Evolutionary conservation across 2,797 vertebrate species (phyloP), one percentile per base, ranked within the genome.

Genomic region (Chloroceryle amazona): DNA sequence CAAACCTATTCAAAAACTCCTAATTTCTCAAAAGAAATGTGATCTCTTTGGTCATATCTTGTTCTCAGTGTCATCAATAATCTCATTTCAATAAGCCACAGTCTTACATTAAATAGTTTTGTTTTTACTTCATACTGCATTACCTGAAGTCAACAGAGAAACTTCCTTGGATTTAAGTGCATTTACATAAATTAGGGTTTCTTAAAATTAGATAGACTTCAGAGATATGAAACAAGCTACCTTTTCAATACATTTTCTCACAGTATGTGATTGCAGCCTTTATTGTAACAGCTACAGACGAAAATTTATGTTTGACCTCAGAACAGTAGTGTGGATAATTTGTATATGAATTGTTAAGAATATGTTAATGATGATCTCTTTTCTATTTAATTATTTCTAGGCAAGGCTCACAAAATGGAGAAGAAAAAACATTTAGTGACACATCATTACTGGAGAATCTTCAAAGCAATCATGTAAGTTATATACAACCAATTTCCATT

Each of bases 381-480:
- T 89, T 97, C 44, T 55, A 42, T 68, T 89, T 54, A 55, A 84
- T 95, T 93, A 25, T 84, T 93, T 96, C 94, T 98, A 99, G 99
- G 97, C 99, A 99, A 96, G 98, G 98, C 88, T 97, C 98, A 91
- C 98, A 99, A 85, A 98, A 98, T n/a, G 98, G 98, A 94, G 99
- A 99, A 10, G 99, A 99, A 95, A 98, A 98, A 71, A 98, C 98
- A 95, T 99, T 99, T 98, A 99, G 98, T 97, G 99, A 99, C 87
- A 96, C 98, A 14, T 99, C 99, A 58, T 98, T 99, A 97, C 98
- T 99, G 98, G 99, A 99, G 98, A 99, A 99, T 97, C 99, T 99
- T 97, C 99, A 99, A 97, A 99, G 97, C 97, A 99, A 99, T 98
- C 99, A 99, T 96, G 99, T 99, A 99, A 99, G 99, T 95, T 51